Conservation (phyloP, 1,140 invertebrate species). For the Tetraneura akinire region DNA sequence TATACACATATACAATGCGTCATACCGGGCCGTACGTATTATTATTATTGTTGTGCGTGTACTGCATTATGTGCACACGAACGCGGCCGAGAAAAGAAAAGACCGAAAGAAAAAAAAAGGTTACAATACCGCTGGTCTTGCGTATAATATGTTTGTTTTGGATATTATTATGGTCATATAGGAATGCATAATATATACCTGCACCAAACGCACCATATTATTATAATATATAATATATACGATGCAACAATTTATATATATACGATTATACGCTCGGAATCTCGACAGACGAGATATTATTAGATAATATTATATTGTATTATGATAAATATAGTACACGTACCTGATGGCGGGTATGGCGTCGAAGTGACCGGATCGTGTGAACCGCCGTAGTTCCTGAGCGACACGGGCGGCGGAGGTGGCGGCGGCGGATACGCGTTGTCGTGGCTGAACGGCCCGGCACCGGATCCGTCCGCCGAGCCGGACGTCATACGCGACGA, state of each 20-base stretch:
- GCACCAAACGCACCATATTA: no score
- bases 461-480: conserved; percentile 72
- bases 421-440: conserved; percentile 72
- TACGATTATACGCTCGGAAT: no score
- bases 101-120: neutral
- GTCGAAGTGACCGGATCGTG: conserved; percentile 72
- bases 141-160: conserved; percentile 24
- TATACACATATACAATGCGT: neutral
- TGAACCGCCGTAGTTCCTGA: conserved; percentile 19
- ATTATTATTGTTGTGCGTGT: no score
- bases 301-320: no score
- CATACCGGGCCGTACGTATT: neutral
- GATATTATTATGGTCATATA: no score
- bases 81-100: neutral
- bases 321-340: conserved; percentile 55
- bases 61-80: no score
- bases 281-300: no score
- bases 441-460: conserved; percentile 71
- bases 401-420: conserved; percentile 65
- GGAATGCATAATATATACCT: neutral
- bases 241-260: no score
- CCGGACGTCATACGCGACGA: conserved; percentile 62
- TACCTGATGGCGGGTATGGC: conserved; percentile 78
- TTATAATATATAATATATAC: no score
- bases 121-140: no score